Base-by-base conservation (phyloP, 2,113 vertebrate species). In the Gymnogyps californianus region DNA sequence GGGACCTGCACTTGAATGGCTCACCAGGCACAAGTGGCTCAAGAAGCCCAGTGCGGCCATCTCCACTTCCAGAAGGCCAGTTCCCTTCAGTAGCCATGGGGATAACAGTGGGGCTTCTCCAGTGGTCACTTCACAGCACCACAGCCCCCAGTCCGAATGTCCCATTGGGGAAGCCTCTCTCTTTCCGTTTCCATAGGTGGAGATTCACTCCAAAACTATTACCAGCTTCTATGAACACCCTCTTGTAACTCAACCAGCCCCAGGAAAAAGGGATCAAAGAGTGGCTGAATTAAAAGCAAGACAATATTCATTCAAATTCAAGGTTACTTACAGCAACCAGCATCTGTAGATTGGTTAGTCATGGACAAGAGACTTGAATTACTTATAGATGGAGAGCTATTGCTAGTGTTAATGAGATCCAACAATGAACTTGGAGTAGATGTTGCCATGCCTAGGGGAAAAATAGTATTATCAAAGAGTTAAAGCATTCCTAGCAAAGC, bases 291-390 rank as follows among this genome's bases (percentile, higher is more conserved):
- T 64, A 80, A 93, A 91, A 95, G 32, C 26, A 83, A 55, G 66
- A 79, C 17, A 62, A 51, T 25, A 57, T 80, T 67, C 3, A 16
- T 84, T 81, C 70, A 90, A 90, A 87, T 28, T 9, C 77, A 69
- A 54, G 8, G 24, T 88, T 88, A 97, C 96, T 97, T 93, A 96
- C 97, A 88, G 87, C 97, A 97, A 31, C 14, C 90, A 46, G 76
- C 67, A 84, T 91, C 72, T 54, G 75, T 19, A 62, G 84, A 62
- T 66, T 84, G 79, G 65, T 87, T 84, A 40, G 46, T 76, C 57
- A 55, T 20, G 66, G 81, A 25, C n/a, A 61, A 71, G 32, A 49
- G 13, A 61, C 38, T 94, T 78, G 81, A 82, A 67, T 77, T 95
- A 38, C 32, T 86, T 51, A 36, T 3, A 51, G 55, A 70, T 2